Conservation (phyloP, 2,888 invertebrate genomes). For the Drosophila prolongata region DNA sequence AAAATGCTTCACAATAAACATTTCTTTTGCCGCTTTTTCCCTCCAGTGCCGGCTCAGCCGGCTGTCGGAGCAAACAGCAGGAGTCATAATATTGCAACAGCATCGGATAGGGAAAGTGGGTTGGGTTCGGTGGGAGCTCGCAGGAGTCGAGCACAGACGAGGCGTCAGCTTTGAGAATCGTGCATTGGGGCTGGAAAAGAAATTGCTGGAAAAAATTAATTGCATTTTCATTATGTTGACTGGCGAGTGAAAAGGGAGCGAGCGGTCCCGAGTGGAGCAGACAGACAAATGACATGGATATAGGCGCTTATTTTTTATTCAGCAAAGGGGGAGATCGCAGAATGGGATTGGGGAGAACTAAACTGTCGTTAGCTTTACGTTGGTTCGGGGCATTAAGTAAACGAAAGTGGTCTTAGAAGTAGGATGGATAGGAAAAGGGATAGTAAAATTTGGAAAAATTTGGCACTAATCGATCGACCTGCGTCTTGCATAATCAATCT, state of each 20-base stretch:
- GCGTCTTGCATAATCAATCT: constrained; percentile 32
- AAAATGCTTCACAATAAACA: constrained; percentile 76
- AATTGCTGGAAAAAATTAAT: constrained; percentile 83
- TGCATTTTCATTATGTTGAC: constrained; percentile 84
- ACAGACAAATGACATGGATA: constrained; percentile 76
- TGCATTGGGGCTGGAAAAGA: constrained; percentile 54
- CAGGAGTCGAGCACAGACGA: constrained; percentile 27
- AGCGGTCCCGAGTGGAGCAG: constrained; percentile 39
- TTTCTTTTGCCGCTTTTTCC: constrained; percentile 48
- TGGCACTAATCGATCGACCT: too few relatives aligned
- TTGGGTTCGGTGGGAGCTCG: constrained; percentile 22
- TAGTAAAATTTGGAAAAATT: neutral
- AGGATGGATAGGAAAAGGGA: neutral
- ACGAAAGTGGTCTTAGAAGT: constrained; percentile 17
- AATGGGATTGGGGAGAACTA: constrained; percentile 6
- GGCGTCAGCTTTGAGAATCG: constrained; percentile 53
- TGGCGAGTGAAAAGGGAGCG: constrained; percentile 53
- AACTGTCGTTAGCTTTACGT: constrained; percentile 41
- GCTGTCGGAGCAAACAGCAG: constrained; percentile 74
- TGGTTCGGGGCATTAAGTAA: constrained; percentile 18
- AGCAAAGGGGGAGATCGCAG: neutral
- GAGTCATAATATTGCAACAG: constrained; percentile 82
- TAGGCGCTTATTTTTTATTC: constrained; percentile 56
- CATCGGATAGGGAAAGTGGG: constrained; percentile 48
- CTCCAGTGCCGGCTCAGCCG: constrained; percentile 18